Evolutionary conservation across 2,888 invertebrate species (phyloP).

Genomic region (Cataglyphis cursor): DNA sequence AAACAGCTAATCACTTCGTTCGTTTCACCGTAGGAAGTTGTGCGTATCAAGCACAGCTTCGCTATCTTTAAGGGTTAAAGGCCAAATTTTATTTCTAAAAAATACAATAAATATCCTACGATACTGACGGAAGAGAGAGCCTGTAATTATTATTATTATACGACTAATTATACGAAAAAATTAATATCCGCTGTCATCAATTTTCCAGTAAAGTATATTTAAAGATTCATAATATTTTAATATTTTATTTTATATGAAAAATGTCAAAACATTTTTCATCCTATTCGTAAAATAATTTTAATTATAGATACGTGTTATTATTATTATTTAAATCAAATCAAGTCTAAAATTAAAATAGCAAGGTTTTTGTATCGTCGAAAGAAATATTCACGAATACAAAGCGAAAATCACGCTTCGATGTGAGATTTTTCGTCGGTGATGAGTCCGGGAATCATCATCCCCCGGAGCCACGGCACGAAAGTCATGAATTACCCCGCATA

Average conservation of each 20-base stretch:
- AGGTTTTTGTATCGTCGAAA: not conserved
- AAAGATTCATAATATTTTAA: not conserved
- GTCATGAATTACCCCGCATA: constrained; percentile 44
- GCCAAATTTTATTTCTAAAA: constrained; percentile 28
- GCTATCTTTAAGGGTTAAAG: constrained; percentile 4
- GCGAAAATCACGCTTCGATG: not conserved
- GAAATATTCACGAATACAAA: not conserved
- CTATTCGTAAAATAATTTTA: not conserved
- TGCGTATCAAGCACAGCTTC: constrained; percentile 20
- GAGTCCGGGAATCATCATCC: constrained; percentile 12
- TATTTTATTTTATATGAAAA: not conserved
- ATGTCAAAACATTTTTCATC: not conserved
- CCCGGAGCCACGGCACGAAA: constrained; percentile 38
- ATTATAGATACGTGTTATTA: not conserved
- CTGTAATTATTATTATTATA: constrained; percentile 30
- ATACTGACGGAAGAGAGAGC: not conserved
- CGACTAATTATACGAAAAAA: not conserved
- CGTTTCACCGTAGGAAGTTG: constrained; percentile 35
- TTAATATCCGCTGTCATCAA: not conserved
- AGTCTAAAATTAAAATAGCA: not conserved
- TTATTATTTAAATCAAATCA: not conserved
- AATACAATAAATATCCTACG: not conserved
- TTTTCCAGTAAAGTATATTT: constrained; percentile 11
- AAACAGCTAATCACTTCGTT: constrained; percentile 27
- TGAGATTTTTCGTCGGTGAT: constrained; percentile 21